Evolutionary conservation across 2,113 vertebrate genomes (phyloP).

Genomic region (Brachypteracias leptosomus): DNA sequence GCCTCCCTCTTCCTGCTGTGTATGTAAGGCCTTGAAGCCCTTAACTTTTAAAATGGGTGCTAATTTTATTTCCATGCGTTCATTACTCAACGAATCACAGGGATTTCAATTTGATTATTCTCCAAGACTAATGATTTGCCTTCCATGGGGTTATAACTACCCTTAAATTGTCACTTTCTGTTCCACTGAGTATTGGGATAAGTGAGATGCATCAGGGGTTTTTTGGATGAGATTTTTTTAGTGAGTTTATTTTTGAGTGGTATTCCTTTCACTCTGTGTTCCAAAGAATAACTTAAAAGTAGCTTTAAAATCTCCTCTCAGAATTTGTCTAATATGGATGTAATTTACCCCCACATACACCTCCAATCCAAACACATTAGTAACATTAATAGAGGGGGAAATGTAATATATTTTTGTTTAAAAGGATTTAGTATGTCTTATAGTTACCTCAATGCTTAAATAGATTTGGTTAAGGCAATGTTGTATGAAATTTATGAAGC

Average conservation of each 20-base stretch:
- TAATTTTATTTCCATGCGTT: not conserved
- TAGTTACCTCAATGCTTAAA: not conserved
- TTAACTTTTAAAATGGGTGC: not conserved
- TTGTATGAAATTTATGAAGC: not conserved
- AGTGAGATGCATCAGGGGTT: not conserved
- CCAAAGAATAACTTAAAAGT: not conserved
- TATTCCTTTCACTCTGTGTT: not conserved
- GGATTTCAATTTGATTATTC: not conserved
- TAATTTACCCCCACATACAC: not conserved
- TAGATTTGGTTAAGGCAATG: not conserved
- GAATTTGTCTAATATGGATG: not conserved
- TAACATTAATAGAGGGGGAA: not conserved
- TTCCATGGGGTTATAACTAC: not conserved
- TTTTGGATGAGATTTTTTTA: not conserved
- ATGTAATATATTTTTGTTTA: not conserved
- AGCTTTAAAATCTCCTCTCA: not conserved
- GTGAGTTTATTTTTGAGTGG: not conserved
- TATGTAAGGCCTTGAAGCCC: not conserved
- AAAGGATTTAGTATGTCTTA: not conserved
- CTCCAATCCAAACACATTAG: not conserved
- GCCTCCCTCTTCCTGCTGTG: not conserved
- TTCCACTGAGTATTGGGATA: not conserved
- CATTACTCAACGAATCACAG: not conserved
- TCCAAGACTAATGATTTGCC: not conserved
- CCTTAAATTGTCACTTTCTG: not conserved